phyloP scores from a whole-genome alignment of 2,113 vertebrate species.

The Pholis gunnellus region DNA sequence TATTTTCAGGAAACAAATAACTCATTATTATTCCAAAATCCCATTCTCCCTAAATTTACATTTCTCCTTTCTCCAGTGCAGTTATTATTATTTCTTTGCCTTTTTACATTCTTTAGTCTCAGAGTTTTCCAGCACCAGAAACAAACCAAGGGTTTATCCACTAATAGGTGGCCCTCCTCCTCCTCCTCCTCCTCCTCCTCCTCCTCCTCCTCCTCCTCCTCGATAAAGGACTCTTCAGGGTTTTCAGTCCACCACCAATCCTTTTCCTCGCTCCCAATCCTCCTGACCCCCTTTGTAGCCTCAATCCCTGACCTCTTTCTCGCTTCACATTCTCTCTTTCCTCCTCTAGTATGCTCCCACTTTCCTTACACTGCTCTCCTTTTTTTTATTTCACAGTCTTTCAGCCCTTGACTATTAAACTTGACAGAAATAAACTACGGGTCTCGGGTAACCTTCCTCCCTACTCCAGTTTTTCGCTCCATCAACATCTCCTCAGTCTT shows the following conservation, averaged over 20 bases:
- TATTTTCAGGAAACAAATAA: slow-evolving; percentile 12
- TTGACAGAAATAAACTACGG: slow-evolving; percentile 21
- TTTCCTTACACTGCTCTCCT: neutral
- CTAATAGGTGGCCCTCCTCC: slow-evolving; percentile 7
- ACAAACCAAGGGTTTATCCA: slow-evolving; percentile 30
- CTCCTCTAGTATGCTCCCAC: neutral
- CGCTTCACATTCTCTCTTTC: slow-evolving; percentile 16
- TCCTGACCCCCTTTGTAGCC: slow-evolving; percentile 48
- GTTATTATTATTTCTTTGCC: neutral
- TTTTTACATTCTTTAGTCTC: slow-evolving; percentile 33
- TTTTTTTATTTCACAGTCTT: slow-evolving; percentile 12
- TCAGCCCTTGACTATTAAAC: slow-evolving; percentile 18
- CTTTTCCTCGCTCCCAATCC: slow-evolving; percentile 46
- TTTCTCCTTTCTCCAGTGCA: slow-evolving; percentile 18
- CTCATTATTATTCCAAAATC: slow-evolving; percentile 5
- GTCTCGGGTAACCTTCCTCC: slow-evolving; percentile 10
- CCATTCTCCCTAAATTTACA: neutral
- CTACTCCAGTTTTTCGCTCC: neutral
- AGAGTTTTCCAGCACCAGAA: slow-evolving; percentile 29
- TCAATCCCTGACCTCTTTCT: slow-evolving; percentile 55
- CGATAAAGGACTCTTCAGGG: slow-evolving; percentile 33
- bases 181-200: slow-evolving; percentile 4
- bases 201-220: slow-evolving; percentile 22
- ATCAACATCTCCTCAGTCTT: slow-evolving; percentile 55
- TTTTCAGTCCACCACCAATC: slow-evolving; percentile 45